Evolutionary conservation across 2,888 invertebrate genomes (phyloP), one percentile per base, ranked within the genome.

Genomic region (Matsumyia berberina): DNA sequence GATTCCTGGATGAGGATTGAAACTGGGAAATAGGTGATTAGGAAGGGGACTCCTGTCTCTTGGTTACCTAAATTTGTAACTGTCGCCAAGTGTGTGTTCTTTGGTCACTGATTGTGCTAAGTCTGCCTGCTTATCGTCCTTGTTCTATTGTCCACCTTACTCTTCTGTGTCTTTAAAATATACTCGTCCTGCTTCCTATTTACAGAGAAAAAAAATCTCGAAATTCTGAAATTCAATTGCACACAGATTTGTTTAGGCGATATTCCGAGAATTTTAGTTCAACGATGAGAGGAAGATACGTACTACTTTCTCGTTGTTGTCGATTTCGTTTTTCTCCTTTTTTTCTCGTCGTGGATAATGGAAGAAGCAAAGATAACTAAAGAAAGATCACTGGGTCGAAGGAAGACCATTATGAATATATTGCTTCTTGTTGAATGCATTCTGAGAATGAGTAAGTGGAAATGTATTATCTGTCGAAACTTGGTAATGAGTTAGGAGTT

Each of bases 161-260:
- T 29, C 6, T 33, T 17, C 35, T 53, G 39, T 72, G 58, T 49
- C 37, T 17, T 72, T 70, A 58, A 46, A 57, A 39, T 39, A 39
- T 37, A 24, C 24, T 39, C 51, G n/a, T n/a, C n/a, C n/a, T n/a
- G n/a, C 60, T 72, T 72, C 72, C 72, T 72, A 39, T 72, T 58
- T 60, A 51, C 51, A 9, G 9, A 24, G 49, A 15, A 17, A 39
- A n/a, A n/a, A n/a, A n/a, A n/a, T n/a, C n/a, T n/a, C n/a, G n/a
- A 60, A 39, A 72, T 49, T 35, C 11, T 31, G 35, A 55, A 55
- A 55, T 17, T 55, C 55, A 15, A 17, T 46, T 46, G 35, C 1
- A 4, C 44, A 5, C 42, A 29, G 42, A 42, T 31, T 7, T 11
- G 24, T 60, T 60, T 57, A 35, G 7, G 39, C n/a, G n/a, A n/a